Conservation (phyloP, 2,888 invertebrate species). For the Scrobipalpa atriplicella region DNA sequence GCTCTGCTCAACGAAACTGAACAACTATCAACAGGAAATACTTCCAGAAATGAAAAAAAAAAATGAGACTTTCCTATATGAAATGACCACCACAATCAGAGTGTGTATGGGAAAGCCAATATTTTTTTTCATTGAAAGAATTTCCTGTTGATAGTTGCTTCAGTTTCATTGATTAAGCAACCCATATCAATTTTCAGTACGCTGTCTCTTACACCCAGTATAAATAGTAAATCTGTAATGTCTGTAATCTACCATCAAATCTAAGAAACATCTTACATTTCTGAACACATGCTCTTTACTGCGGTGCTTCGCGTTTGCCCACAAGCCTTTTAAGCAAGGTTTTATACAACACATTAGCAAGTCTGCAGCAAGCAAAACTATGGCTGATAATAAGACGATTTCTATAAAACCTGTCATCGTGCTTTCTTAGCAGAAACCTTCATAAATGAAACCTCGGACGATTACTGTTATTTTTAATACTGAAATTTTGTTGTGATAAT, state of each 20-base stretch:
- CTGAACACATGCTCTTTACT: conserved; percentile 10
- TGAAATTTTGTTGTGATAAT: background rate
- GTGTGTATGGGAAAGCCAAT: no score
- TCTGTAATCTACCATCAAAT: no score
- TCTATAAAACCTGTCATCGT: background rate
- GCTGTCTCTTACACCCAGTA: no score
- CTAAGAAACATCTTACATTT: background rate
- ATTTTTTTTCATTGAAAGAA: no score
- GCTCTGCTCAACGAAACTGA: no score
- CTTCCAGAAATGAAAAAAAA: no score
- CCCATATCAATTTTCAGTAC: no score
- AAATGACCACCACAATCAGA: no score
- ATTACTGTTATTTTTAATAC: background rate
- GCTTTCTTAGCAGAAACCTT: background rate
- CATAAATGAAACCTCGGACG: background rate
- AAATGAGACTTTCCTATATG: no score
- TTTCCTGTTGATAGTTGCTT: background rate
- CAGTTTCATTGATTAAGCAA: no score
- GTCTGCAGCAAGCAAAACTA: background rate
- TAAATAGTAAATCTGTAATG: no score
- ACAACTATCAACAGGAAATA: no score
- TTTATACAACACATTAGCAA: conserved; percentile 12
- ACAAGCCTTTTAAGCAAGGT: conserved; percentile 5
- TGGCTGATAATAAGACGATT: background rate
- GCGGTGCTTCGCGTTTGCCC: background rate